These are phyloP conservation scores for Papilio demoleus DNA, from an alignment of 2,888 invertebrate species.

Conservation along the genomic window DNA sequence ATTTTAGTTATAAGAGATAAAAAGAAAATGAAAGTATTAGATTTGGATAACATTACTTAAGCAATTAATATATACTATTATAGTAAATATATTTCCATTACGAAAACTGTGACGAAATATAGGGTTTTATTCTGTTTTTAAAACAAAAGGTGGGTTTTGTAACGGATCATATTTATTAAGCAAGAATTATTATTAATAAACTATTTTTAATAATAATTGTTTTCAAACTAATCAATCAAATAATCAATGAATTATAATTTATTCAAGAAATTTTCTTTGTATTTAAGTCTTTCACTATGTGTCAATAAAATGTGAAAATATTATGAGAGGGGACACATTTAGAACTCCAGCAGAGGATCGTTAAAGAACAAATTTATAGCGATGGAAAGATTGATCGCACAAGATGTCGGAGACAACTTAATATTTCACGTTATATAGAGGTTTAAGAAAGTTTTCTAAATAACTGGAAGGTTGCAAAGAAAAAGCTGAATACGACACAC, in stretches of 20 bases:
- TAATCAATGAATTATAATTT: too few relatives aligned
- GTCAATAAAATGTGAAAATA: conserved; percentile 23
- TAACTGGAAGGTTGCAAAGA: background rate
- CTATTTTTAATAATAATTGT: too few relatives aligned
- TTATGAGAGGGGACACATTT: conserved; percentile 8
- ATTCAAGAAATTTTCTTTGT: background rate
- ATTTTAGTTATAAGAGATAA: background rate
- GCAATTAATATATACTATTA: too few relatives aligned
- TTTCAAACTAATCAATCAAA: too few relatives aligned
- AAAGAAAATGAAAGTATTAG: too few relatives aligned
- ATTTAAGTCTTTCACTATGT: conserved; percentile 6
- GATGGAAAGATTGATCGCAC: conserved; percentile 9
- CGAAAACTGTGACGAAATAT: too few relatives aligned
- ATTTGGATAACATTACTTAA: too few relatives aligned
- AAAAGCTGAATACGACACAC: background rate
- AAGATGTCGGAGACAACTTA: conserved; percentile 16
- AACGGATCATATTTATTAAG: too few relatives aligned
- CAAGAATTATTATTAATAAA: too few relatives aligned
- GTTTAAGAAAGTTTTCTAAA: background rate
- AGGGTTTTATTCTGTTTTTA: too few relatives aligned
- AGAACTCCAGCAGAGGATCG: conserved; percentile 12
- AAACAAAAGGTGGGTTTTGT: too few relatives aligned
- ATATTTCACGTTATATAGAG: conserved; percentile 6
- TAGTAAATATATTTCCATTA: too few relatives aligned
- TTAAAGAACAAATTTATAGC: conserved; percentile 20